Evolutionary conservation across 2,113 vertebrate species (phyloP).

Genomic region (Piprites chloris): DNA sequence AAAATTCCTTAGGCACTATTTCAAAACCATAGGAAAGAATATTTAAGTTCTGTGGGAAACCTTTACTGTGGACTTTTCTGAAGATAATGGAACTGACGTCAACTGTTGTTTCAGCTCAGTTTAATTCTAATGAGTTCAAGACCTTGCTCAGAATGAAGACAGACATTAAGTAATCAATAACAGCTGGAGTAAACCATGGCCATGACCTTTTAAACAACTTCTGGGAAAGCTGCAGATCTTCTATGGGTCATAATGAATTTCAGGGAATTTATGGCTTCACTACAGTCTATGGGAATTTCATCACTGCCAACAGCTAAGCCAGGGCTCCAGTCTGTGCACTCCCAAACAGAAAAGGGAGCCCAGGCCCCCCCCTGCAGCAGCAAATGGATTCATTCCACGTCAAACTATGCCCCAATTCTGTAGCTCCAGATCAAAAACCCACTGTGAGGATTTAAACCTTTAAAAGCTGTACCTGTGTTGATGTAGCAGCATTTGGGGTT

Average conservation of each 20-base stretch:
- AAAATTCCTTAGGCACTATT: background rate
- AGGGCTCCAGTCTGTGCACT: background rate
- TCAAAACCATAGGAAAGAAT: background rate
- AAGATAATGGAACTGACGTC: background rate
- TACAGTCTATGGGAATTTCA: background rate
- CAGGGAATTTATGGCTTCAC: background rate
- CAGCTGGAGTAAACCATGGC: background rate
- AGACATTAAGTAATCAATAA: constrained; percentile 11
- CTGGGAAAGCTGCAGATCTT: background rate
- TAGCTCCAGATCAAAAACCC: background rate
- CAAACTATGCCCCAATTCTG: background rate
- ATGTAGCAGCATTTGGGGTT: constrained; percentile 58
- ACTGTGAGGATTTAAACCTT: background rate
- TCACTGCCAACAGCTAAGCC: background rate
- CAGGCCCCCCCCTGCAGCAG: background rate
- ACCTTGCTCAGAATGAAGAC: constrained; percentile 6
- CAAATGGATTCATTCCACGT: background rate
- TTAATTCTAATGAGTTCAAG: constrained; percentile 9
- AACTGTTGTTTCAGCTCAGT: background rate
- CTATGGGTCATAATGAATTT: background rate
- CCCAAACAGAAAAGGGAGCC: background rate
- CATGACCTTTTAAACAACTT: background rate
- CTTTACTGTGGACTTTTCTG: background rate
- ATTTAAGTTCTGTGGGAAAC: background rate
- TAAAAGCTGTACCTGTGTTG: constrained; percentile 69